phyloP scores from a whole-genome alignment of 2,113 vertebrate species.

The Seriola dumerili region DNA sequence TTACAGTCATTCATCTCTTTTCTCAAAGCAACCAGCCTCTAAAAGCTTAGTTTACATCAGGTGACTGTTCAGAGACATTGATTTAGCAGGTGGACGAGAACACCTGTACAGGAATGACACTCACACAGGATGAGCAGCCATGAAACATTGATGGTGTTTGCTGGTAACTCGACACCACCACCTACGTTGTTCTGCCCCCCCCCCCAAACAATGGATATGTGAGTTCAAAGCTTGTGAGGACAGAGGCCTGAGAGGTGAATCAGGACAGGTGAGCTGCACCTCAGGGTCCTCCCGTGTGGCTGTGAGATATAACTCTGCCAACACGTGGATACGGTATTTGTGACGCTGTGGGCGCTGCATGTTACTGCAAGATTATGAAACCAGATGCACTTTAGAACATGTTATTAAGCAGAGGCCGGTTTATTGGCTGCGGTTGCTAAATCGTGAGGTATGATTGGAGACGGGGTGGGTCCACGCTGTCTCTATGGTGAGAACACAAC shows the following conservation, averaged over 20 bases:
- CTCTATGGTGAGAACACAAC: constrained; percentile 31
- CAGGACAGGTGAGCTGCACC: constrained; percentile 7
- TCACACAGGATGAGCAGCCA: constrained; percentile 24
- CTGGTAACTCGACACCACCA: constrained; percentile 61
- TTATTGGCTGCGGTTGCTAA: constrained; percentile 17
- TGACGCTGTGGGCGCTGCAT: neutral
- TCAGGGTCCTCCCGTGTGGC: neutral
- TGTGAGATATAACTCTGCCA: neutral
- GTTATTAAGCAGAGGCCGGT: neutral
- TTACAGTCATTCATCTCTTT: neutral
- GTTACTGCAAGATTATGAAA: constrained; percentile 26
- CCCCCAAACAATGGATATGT: neutral
- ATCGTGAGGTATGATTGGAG: constrained; percentile 24
- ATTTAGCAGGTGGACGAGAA: constrained; percentile 42
- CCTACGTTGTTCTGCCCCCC: neutral
- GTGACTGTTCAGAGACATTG: constrained; percentile 23
- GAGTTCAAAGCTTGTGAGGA: constrained; percentile 34
- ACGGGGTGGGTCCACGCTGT: constrained; percentile 42
- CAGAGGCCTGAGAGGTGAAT: neutral
- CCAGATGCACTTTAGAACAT: neutral
- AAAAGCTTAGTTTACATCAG: neutral
- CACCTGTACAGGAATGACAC: constrained; percentile 36
- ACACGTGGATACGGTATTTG: neutral
- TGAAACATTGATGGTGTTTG: constrained; percentile 66
- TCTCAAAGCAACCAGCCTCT: neutral